Evolutionary conservation across 92 coral and sea anemone species (phyloP).

Genomic region (Phenganax marumi): DNA sequence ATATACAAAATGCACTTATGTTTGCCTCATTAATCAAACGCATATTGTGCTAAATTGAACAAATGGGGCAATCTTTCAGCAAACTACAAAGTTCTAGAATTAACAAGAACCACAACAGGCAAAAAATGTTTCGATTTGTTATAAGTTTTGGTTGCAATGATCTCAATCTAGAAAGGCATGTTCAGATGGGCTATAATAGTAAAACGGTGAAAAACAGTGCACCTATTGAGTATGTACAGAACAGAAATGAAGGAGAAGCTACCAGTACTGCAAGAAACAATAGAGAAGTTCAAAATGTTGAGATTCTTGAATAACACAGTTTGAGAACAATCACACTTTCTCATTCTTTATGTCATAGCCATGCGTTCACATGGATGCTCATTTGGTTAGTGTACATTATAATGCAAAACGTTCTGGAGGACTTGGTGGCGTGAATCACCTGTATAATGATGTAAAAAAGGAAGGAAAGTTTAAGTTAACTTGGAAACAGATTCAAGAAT

Average conservation of each 20-base stretch:
- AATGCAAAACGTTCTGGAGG: too few species aligned
- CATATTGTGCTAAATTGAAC: too few species aligned
- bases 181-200: background rate
- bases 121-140: background rate
- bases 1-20: too few species aligned
- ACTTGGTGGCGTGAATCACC: too few species aligned
- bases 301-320: background rate
- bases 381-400: too few species aligned
- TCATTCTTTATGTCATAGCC: too few species aligned
- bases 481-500: conserved; percentile 38
- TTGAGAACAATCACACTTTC: too few species aligned
- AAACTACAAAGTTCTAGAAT: too few species aligned
- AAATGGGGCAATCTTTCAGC: too few species aligned
- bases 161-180: background rate
- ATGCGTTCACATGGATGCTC: too few species aligned
- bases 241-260: background rate
- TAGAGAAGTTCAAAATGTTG: background rate
- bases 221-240: background rate
- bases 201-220: background rate
- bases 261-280: background rate
- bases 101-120: too few species aligned
- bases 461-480: conserved; percentile 47
- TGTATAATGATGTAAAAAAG: conserved; percentile 53
- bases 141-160: background rate
- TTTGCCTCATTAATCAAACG: too few species aligned